Conservation (phyloP, 1,140 invertebrate species). For the Drosophila subpulchrella region DNA sequence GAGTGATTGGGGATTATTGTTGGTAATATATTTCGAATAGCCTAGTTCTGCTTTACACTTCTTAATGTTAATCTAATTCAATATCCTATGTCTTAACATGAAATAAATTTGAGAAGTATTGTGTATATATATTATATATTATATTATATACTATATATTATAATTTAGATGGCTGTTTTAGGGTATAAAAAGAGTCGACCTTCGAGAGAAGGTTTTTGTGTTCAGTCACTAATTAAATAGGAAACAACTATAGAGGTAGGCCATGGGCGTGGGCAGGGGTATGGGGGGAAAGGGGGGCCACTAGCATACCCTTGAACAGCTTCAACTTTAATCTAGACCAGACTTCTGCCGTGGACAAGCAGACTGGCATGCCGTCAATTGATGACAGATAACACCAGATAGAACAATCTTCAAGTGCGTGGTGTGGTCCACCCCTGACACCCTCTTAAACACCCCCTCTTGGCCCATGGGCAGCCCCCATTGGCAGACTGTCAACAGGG, state of each 20-base stretch:
- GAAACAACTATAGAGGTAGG: slow-evolving; percentile 6
- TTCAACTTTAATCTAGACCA: slow-evolving; percentile 15
- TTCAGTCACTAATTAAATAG: neutral
- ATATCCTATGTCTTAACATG: no score
- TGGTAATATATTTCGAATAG: no score
- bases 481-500: slow-evolving; percentile 43
- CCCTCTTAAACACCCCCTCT: neutral
- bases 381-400: slow-evolving; percentile 26
- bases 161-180: neutral
- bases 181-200: neutral
- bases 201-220: neutral
- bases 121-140: no score
- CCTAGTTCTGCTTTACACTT: no score
- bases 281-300: neutral
- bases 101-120: no score
- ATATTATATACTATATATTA: no score
- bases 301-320: neutral
- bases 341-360: slow-evolving; percentile 6
- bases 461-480: slow-evolving; percentile 13
- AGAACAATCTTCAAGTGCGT: slow-evolving; percentile 27
- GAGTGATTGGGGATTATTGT: neutral
- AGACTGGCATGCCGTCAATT: slow-evolving; percentile 14
- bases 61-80: no score
- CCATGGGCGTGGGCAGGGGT: neutral
- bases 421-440: neutral